Conservation (phyloP, 2,888 invertebrate species). For the Drosophila nr. perissopoda region DNA sequence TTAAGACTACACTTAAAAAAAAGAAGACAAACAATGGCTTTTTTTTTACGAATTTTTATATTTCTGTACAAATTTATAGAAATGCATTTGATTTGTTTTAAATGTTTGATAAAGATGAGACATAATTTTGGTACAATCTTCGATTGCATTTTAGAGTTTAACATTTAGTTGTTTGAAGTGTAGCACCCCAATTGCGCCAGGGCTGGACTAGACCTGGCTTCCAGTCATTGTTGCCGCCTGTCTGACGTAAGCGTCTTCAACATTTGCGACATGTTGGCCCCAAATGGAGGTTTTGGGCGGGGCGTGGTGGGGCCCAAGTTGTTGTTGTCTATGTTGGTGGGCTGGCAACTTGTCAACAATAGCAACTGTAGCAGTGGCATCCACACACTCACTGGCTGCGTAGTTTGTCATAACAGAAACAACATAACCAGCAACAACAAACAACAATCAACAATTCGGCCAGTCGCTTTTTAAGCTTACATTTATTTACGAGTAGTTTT, state of each 20-base stretch:
- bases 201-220: slow-evolving; percentile 29
- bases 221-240: slow-evolving; percentile 8
- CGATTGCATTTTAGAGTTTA: not conserved
- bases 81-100: not conserved
- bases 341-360: slow-evolving; percentile 63
- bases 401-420: slow-evolving; percentile 51
- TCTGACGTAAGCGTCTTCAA: slow-evolving; percentile 65
- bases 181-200: not conserved
- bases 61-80: not conserved
- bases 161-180: not conserved
- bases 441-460: slow-evolving; percentile 21
- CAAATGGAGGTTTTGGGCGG: slow-evolving; percentile 10
- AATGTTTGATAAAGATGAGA: not conserved
- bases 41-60: not conserved
- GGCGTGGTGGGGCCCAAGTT: not conserved
- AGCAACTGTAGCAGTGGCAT: slow-evolving; percentile 26
- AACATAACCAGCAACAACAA: slow-evolving; percentile 1
- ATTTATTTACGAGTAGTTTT: slow-evolving; percentile 67
- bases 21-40: no score
- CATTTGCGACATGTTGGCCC: slow-evolving; percentile 26
- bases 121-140: not conserved
- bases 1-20: not conserved
- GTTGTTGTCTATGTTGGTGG: slow-evolving; percentile 19
- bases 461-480: slow-evolving; percentile 56
- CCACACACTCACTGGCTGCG: slow-evolving; percentile 35